These are phyloP conservation scores for Oryzaephilus surinamensis DNA, from an alignment of 1,140 invertebrate species.

Conservation along the genomic window DNA sequence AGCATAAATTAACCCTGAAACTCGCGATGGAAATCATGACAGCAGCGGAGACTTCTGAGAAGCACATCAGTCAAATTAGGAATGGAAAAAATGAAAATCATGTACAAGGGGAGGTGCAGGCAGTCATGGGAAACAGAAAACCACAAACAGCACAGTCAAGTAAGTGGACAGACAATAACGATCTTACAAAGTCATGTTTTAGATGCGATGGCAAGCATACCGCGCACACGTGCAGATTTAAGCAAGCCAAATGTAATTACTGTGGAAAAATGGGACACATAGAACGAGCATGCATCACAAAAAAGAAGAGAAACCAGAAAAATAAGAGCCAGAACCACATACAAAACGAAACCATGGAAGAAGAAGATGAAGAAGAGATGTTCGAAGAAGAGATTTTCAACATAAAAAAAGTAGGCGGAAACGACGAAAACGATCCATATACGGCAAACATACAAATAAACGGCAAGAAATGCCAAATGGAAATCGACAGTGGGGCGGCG, in stretches of 20 bases:
- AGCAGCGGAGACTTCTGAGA: neutral
- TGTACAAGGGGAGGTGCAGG: too few relatives aligned
- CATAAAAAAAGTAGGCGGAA: neutral
- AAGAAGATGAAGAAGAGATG: neutral
- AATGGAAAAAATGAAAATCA: too few relatives aligned
- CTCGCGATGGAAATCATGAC: too few relatives aligned
- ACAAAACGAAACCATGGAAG: neutral
- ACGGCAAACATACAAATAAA: neutral
- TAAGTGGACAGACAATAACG: neutral
- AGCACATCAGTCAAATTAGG: too few relatives aligned
- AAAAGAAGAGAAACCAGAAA: too few relatives aligned
- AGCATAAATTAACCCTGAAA: too few relatives aligned
- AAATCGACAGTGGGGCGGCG: conserved; percentile 1
- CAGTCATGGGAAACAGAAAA: too few relatives aligned
- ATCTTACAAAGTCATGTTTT: conserved; percentile 1
- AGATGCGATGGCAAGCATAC: conserved; percentile 1
- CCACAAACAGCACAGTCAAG: neutral
- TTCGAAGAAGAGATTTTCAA: conserved; percentile 1
- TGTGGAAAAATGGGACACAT: too few relatives aligned
- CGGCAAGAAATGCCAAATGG: neutral
- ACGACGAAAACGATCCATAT: neutral
- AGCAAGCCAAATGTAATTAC: conserved; percentile 1
- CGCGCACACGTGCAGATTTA: neutral
- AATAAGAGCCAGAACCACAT: too few relatives aligned
- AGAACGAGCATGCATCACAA: conserved; percentile 3